phyloP scores from a whole-genome alignment of 2,888 invertebrate species.

The Chloroclysta siterata region DNA sequence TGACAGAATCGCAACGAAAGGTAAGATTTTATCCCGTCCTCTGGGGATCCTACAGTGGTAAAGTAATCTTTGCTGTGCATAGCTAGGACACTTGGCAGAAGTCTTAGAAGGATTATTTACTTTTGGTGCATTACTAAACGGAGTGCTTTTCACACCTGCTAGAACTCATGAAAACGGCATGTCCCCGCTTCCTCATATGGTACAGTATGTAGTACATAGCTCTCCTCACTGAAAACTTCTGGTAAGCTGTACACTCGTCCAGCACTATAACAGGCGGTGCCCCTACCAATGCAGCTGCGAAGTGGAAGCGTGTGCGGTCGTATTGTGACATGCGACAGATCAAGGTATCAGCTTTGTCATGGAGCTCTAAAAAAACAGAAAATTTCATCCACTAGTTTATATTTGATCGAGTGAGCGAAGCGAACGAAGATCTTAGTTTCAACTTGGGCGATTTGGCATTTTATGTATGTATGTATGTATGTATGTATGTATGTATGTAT shows the following conservation, averaged over 20 bases:
- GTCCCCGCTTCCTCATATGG: constrained; percentile 61
- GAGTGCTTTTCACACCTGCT: constrained; percentile 51
- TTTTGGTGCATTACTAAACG: not conserved
- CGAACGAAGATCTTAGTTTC: too few relatives aligned
- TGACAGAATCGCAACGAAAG: not conserved
- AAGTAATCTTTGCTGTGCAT: not conserved
- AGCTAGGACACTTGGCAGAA: not conserved
- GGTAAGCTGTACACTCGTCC: constrained; percentile 71
- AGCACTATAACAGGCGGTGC: constrained; percentile 68
- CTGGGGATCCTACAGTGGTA: not conserved
- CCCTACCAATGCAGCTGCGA: constrained; percentile 67
- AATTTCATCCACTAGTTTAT: not conserved
- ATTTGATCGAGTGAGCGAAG: not conserved
- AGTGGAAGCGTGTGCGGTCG: constrained; percentile 55
- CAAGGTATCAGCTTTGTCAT: constrained; percentile 34
- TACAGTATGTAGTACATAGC: constrained; percentile 69
- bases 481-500: too few relatives aligned
- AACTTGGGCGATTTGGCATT: too few relatives aligned
- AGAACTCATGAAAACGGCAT: constrained; percentile 63
- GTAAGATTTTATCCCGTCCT: not conserved
- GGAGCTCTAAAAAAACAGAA: constrained; percentile 46
- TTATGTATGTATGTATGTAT: too few relatives aligned
- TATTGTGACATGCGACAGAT: constrained; percentile 42
- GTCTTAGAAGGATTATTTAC: not conserved
- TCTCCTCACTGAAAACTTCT: constrained; percentile 60